These are phyloP conservation scores for Tragelaphus imberbis DNA, from an alignment of 2,113 vertebrate genomes.

Conservation along the genomic window DNA sequence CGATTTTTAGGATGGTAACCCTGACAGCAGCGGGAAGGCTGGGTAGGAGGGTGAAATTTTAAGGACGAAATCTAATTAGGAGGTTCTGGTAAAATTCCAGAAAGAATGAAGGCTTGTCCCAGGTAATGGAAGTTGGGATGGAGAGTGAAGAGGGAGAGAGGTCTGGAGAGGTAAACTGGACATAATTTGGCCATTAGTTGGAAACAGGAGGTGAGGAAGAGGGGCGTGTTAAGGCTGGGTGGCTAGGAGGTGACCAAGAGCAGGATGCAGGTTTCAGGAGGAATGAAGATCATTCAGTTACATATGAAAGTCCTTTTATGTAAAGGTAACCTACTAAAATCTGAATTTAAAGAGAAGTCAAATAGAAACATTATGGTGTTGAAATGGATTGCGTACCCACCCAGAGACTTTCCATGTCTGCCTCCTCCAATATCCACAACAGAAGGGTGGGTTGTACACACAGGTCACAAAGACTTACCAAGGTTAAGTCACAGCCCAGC, in stretches of 20 bases:
- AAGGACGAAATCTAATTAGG: neutral
- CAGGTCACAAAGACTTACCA: neutral
- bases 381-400: no score
- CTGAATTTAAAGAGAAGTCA: neutral
- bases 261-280: neutral
- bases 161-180: neutral
- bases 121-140: neutral
- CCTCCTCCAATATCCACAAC: neutral
- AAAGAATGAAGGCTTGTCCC: neutral
- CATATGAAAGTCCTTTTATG: neutral
- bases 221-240: fast-evolving
- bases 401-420: neutral
- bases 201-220: neutral
- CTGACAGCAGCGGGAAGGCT: neutral
- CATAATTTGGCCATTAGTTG: neutral
- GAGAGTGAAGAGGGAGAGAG: neutral
- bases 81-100: neutral
- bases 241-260: neutral
- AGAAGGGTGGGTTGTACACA: neutral
- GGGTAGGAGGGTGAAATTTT: neutral
- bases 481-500: neutral
- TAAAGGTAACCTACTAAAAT: neutral
- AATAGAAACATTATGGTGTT: neutral
- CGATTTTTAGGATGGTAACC: neutral
- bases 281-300: neutral